phyloP scores from a whole-genome alignment of 2,113 vertebrate species.

The Ceyx cyanopectus region DNA sequence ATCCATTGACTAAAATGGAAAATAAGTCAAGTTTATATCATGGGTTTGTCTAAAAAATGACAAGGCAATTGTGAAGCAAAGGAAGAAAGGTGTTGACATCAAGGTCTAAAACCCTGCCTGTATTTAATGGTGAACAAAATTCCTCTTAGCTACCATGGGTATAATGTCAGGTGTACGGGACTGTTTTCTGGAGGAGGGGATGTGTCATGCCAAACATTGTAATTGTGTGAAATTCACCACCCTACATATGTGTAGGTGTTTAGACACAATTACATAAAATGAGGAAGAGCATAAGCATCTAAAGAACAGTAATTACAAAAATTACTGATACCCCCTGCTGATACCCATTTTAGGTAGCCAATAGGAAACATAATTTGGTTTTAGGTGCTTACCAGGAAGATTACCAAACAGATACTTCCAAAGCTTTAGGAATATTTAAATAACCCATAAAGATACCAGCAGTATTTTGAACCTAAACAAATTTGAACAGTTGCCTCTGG shows the following conservation, averaged over 20 bases:
- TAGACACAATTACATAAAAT: background rate
- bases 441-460: background rate
- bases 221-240: background rate
- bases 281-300: background rate
- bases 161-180: background rate
- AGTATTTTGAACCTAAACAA: background rate
- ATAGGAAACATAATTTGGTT: background rate
- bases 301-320: background rate
- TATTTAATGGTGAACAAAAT: background rate
- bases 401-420: background rate
- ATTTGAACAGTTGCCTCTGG: no score
- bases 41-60: background rate
- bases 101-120: background rate
- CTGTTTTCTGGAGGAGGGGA: background rate
- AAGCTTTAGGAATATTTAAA: background rate
- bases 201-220: background rate
- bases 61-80: background rate
- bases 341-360: background rate
- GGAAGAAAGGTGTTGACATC: background rate
- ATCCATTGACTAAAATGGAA: background rate
- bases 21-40: background rate
- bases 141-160: background rate
- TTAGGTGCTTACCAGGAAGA: background rate
- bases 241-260: background rate
- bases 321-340: background rate